Conservation (phyloP, 1,140 invertebrate genomes). For the Drosophila rufa region DNA sequence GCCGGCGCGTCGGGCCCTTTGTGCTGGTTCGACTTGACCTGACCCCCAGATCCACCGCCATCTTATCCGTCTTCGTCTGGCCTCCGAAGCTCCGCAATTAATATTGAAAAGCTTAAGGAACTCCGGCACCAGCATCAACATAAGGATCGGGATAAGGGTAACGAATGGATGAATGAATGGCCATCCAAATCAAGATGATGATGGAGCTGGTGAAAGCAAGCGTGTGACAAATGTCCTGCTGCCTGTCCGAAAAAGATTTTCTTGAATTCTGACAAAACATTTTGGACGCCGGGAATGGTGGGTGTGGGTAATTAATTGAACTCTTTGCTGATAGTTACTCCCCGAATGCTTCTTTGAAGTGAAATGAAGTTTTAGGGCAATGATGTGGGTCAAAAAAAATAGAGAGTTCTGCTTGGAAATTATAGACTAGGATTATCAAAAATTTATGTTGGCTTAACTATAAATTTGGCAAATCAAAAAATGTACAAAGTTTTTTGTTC, state of each 20-base stretch:
- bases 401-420: neutral
- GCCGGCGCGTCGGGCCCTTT: constrained; percentile 57
- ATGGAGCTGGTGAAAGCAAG: constrained; percentile 77
- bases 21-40: constrained; percentile 49
- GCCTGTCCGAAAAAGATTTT: constrained; percentile 67
- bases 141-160: constrained; percentile 43
- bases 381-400: neutral
- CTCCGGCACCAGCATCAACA: constrained; percentile 33
- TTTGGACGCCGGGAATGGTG: constrained; percentile 12
- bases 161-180: constrained; percentile 43
- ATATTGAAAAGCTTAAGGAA: constrained; percentile 71
- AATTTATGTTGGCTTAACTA: neutral
- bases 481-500: neutral
- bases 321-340: constrained; percentile 19
- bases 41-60: too few relatives aligned
- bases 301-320: constrained; percentile 68
- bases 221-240: constrained; percentile 76
- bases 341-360: constrained; percentile 27
- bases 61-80: constrained; percentile 36
- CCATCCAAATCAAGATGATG: constrained; percentile 61
- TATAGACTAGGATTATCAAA: neutral
- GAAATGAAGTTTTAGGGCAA: constrained; percentile 4
- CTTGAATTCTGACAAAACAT: constrained; percentile 62
- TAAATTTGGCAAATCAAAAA: neutral
- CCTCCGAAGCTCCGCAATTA: constrained; percentile 67